These are phyloP conservation scores for Seladonia tumulorum DNA, from an alignment of 2,888 invertebrate species.

Conservation along the genomic window DNA sequence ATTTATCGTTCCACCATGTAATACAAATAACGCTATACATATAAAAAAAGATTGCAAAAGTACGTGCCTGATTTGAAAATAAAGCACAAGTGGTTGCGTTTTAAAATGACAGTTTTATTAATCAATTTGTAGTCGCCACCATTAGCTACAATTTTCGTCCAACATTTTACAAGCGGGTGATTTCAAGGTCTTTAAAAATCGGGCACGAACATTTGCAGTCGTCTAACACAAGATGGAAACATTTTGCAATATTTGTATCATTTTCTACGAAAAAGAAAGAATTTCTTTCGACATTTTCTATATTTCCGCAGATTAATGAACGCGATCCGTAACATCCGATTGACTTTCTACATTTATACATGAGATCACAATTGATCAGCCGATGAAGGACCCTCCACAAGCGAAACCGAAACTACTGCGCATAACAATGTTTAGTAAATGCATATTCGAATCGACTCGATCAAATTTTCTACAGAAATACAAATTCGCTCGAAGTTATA, in stretches of 20 bases:
- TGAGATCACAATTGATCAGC: slow-evolving; percentile 13
- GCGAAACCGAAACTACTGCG: not conserved
- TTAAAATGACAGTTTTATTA: not conserved
- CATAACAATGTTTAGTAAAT: not conserved
- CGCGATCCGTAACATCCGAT: not conserved
- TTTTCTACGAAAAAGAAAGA: not conserved
- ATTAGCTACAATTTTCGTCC: not conserved
- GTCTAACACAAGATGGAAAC: not conserved
- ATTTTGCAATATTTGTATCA: not conserved
- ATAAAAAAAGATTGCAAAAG: too few species aligned
- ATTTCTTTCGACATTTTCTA: not conserved
- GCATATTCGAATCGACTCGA: not conserved
- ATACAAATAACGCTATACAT: not conserved
- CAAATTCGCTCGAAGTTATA: slow-evolving; percentile 44
- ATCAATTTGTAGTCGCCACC: not conserved
- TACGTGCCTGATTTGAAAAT: too few species aligned
- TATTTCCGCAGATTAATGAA: not conserved
- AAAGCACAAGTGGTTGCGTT: too few species aligned
- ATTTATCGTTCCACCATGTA: not conserved
- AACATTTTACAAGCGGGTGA: not conserved
- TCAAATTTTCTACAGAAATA: slow-evolving; percentile 55
- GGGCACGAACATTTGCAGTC: not conserved
- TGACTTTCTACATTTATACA: not conserved
- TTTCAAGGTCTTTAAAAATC: not conserved
- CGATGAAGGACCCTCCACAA: not conserved